phyloP scores from a whole-genome alignment of 2,797 vertebrate species.

The Salmo trutta region DNA sequence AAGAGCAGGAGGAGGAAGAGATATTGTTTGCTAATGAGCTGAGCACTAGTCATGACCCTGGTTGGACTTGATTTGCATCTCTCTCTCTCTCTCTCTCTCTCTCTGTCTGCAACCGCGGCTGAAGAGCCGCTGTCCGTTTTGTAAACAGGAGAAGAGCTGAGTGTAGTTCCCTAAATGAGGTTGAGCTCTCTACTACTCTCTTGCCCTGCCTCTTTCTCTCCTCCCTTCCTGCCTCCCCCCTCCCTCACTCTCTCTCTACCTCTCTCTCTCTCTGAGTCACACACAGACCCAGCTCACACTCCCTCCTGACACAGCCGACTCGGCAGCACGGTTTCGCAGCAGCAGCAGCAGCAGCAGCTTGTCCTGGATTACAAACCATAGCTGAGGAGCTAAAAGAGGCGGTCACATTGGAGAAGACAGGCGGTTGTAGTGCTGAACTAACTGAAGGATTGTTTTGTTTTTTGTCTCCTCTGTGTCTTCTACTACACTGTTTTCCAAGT shows the following conservation, averaged over 20 bases:
- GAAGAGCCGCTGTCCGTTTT: background rate
- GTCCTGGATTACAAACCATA: background rate
- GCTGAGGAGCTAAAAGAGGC: too few relatives aligned
- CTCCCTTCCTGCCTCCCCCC: too few relatives aligned
- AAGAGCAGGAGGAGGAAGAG: constrained; percentile 14
- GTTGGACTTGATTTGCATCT: constrained; percentile 18
- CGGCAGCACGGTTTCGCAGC: background rate
- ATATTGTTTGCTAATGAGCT: constrained; percentile 44
- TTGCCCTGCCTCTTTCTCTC: too few relatives aligned
- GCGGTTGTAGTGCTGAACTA: background rate
- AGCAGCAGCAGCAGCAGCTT: constrained; percentile 2
- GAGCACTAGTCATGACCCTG: constrained; percentile 34
- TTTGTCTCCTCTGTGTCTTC: background rate
- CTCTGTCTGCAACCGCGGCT: background rate
- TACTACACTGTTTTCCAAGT: constrained; percentile 6
- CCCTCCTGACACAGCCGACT: constrained; percentile 8
- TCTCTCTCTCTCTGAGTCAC: constrained; percentile 20
- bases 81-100: background rate
- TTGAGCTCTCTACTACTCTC: background rate
- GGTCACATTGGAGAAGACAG: background rate
- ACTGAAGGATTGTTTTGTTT: background rate
- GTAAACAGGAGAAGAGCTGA: constrained; percentile 30
- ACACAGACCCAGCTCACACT: background rate
- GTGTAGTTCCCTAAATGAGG: constrained; percentile 16
- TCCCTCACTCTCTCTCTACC: too few relatives aligned